phyloP scores from a whole-genome alignment of 2,113 vertebrate genomes.

The Corythornis vintsioides region DNA sequence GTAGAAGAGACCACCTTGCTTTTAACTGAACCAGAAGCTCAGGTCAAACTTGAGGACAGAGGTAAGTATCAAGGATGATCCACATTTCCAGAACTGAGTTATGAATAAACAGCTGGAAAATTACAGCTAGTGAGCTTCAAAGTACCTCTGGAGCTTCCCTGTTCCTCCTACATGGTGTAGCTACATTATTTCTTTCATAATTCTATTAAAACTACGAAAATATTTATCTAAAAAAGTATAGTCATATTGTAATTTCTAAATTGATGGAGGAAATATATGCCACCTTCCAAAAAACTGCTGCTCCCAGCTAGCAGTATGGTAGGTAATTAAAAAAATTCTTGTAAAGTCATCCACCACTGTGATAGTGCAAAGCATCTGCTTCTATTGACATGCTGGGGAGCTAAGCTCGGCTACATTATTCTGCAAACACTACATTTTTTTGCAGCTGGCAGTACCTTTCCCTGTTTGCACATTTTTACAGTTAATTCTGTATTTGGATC shows the following conservation, averaged over 20 bases:
- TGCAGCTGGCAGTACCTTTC: not conserved
- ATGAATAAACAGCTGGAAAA: not conserved
- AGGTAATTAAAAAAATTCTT: not conserved
- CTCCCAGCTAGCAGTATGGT: not conserved
- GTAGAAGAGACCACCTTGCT: not conserved
- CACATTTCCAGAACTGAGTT: not conserved
- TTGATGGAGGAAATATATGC: not conserved
- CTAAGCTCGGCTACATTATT: not conserved
- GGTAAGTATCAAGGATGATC: not conserved
- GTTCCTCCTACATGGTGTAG: not conserved
- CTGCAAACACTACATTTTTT: not conserved
- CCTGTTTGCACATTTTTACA: not conserved
- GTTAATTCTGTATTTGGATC: not conserved
- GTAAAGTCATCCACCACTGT: not conserved
- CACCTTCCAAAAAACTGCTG: not conserved
- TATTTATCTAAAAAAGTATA: not conserved
- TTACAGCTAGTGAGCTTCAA: not conserved
- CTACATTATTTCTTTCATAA: not conserved
- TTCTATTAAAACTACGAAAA: not conserved
- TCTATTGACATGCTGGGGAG: not conserved
- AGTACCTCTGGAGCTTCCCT: not conserved
- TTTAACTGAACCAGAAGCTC: not conserved
- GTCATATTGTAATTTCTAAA: not conserved
- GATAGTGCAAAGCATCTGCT: not conserved
- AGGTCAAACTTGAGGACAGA: not conserved